These are phyloP conservation scores for Epinephelus awoara DNA, from an alignment of 2,797 vertebrate species.

Conservation along the genomic window DNA sequence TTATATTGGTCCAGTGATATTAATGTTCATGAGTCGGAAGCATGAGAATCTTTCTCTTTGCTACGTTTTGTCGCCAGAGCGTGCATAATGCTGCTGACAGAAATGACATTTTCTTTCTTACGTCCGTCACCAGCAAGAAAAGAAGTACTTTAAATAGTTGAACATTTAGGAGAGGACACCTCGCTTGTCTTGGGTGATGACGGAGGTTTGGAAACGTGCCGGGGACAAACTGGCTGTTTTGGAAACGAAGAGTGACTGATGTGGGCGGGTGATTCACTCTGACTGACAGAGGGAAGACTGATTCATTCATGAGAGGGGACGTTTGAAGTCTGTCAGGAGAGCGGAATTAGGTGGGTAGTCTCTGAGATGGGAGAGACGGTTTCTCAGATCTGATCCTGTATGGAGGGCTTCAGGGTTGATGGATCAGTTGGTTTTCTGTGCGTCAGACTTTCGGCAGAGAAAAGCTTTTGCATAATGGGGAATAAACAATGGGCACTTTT, in stretches of 20 bases:
- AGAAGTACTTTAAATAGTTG: conserved; percentile 45
- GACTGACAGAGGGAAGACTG: conserved; percentile 62
- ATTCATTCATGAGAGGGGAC: conserved; percentile 52
- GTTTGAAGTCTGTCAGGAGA: conserved; percentile 53
- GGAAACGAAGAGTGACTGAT: conserved; percentile 19
- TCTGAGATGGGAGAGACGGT: not conserved
- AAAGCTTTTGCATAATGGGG: conserved; percentile 47
- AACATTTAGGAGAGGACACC: conserved; percentile 22
- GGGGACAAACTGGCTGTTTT: conserved; percentile 44
- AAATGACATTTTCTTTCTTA: conserved; percentile 1
- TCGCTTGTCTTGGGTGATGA: conserved; percentile 42
- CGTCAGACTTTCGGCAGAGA: conserved; percentile 35
- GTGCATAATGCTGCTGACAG: not conserved
- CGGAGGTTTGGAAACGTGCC: conserved; percentile 44
- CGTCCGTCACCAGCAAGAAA: not conserved
- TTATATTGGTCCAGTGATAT: not conserved
- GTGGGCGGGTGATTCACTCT: conserved; percentile 72
- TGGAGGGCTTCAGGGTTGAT: conserved; percentile 10
- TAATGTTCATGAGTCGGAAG: not conserved
- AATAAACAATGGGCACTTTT: conserved; percentile 69
- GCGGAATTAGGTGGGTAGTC: conserved; percentile 40
- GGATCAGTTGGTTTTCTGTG: conserved; percentile 36
- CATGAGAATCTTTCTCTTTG: not conserved
- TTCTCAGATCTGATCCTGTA: conserved; percentile 22
- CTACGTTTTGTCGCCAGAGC: not conserved